These are phyloP conservation scores for Nezara viridula DNA, from an alignment of 2,888 invertebrate species.

Conservation along the genomic window DNA sequence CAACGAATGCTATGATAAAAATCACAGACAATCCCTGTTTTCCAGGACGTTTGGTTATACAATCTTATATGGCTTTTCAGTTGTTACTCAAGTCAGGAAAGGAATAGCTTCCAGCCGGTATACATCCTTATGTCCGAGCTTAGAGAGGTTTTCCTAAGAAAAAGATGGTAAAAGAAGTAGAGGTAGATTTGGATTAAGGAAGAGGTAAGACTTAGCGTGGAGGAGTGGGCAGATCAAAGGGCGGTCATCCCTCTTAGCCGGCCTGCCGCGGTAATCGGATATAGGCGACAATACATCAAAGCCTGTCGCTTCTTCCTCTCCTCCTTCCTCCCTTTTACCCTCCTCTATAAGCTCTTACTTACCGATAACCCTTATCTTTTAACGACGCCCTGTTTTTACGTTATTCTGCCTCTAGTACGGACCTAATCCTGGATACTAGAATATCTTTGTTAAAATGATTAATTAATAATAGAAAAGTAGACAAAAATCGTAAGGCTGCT, in stretches of 20 bases:
- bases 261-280: conserved; percentile 29
- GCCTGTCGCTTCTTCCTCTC: not conserved
- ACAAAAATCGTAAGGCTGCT: too few species aligned
- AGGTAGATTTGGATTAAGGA: conserved; percentile 38
- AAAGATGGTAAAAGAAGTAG: conserved; percentile 42
- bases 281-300: conserved; percentile 48
- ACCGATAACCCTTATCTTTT: conserved; percentile 40
- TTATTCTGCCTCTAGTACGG: not conserved
- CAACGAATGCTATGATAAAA: too few species aligned
- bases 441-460: not conserved
- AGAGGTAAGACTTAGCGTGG: conserved; percentile 39
- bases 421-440: not conserved
- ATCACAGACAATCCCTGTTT: too few species aligned
- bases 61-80: not conserved
- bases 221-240: conserved; percentile 54
- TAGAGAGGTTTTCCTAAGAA: conserved; percentile 26
- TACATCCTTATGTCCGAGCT: not conserved
- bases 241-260: conserved; percentile 54
- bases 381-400: not conserved
- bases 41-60: too few species aligned
- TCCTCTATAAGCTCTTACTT: conserved; percentile 18
- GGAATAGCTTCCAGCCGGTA: not conserved
- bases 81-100: not conserved
- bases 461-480: not conserved
- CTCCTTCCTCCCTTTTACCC: not conserved